These are phyloP conservation scores for Callinectes sapidus DNA, from an alignment of 2,888 invertebrate genomes.

Conservation along the genomic window DNA sequence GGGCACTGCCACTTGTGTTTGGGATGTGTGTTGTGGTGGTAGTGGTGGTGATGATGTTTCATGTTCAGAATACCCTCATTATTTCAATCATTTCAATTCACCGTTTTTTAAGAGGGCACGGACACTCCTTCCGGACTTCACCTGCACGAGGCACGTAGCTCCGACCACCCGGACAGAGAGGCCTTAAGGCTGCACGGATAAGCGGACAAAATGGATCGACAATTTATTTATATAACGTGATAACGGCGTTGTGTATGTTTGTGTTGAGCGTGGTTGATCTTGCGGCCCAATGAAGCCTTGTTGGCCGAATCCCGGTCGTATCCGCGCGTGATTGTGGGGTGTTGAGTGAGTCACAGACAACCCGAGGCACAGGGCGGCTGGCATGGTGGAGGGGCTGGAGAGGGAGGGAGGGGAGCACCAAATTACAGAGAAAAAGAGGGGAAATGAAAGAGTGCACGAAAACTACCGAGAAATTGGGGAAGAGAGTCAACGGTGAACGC, in stretches of 20 bases:
- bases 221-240: constrained; percentile 11
- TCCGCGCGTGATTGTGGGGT: constrained; percentile 9
- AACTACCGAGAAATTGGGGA: background rate
- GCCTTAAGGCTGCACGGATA: background rate
- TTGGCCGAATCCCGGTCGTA: background rate
- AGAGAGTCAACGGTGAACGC: constrained; percentile 15
- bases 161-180: constrained; percentile 4
- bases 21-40: background rate
- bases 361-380: background rate
- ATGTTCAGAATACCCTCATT: background rate
- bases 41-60: background rate
- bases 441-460: background rate
- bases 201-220: constrained; percentile 30
- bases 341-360: constrained; percentile 20
- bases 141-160: background rate
- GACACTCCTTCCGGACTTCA: constrained; percentile 6
- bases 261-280: constrained; percentile 13
- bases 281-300: constrained; percentile 18
- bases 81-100: background rate
- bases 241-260: constrained; percentile 27
- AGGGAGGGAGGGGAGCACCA: background rate
- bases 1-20: background rate
- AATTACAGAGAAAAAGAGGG: background rate
- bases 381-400: background rate
- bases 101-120: background rate